Base-by-base conservation (phyloP, 2,797 vertebrate species). In the Orientallactaga sibirica region DNA sequence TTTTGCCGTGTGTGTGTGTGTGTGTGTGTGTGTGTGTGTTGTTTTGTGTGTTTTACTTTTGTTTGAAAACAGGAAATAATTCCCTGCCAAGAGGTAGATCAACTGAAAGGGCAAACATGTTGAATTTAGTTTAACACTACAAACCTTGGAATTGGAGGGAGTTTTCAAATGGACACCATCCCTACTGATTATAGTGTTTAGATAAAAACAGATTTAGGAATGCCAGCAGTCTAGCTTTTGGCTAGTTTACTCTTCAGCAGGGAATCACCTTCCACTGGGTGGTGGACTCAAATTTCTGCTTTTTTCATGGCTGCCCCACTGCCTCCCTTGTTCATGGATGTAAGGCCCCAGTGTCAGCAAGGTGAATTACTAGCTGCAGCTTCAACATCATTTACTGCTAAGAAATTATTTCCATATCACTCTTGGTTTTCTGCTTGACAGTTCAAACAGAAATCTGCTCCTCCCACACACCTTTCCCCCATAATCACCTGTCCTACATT, bases 331-430 rank as follows among this genome's bases (percentile, higher is more conserved):
- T 91, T 97, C 92, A 94, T 90, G 96, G 92, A 61, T 78, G 58
- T 94, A 97, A 97, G 93, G 97, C 94, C 91, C 95, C 79, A 93
- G 80, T 1, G 37, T 97, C 96, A 87, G 84, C 79, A 74, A 41
- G 90, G 93, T 97, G 95, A 97, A 93, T 98, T 97, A 97, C 1
- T 89, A 97, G 83, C 95, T 93, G 86, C 83, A 91, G 93, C 81
- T 96, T 95, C 98, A 98, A 98, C 95, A 97, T 94, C 90, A 88
- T 96, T 97, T 97, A 95, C 88, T 95, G 86, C 15, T 93, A 97
- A 97, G 92, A 97, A 97, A 96, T 97, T 96, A 97, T 97, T 98
- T 97, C 94, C 97, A 97, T 96, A 97, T 98, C 96, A 94, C 19
- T 0, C 29, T 95, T 92, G 92, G 84, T 96, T 98, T 97, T 98